Evolutionary conservation across 1,140 invertebrate species (phyloP), one percentile per base, ranked within the genome.

Genomic region (Campoletis sonorensis): DNA sequence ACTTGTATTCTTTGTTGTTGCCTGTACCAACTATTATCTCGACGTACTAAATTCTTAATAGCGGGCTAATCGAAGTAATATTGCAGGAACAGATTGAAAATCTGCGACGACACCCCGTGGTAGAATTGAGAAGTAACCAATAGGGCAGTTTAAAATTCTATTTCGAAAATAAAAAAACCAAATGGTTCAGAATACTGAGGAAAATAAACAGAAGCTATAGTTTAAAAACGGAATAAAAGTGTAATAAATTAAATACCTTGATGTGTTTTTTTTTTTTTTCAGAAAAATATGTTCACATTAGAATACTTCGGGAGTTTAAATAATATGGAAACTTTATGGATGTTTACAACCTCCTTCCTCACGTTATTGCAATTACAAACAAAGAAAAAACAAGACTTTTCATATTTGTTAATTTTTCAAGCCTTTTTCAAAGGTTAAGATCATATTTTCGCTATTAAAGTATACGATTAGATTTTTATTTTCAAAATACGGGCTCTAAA

Each of bases 1-100:
- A 13, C 26, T 67, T 13, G 10, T 27, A 13, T 27, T 16, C 37
- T 45, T 45, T 13, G 8, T 13, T 11, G n/a, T 45, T 8, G 13
- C 61, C 40, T 21, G 23, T 18, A 75, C 26, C 54, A 77, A 77
- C 27, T 77, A 61, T 77, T 54, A 40, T 30, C 23, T 40, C 40
- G 27, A 64, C 64, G 64, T 77, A 77, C 75, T 77, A 40, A 30
- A 77, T 33, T 27, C n/a, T 77, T 58, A 58, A 21, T 10, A 58
- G 21, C 13, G 2, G 54, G 21, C 1, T 23, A 58, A 21, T 7
- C 30, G 30, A 7, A 33, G 30, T 33, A 45, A 13, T 58, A 58
- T 58, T 58, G 54, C 18, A 8, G 54, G 21, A 58, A 21, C 18
- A 58, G 18, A n/a, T 58, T 21, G 54, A 58, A 10, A 58, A 58